Conservation (phyloP, 2,888 invertebrate genomes). For the Aphodius sticticus region DNA sequence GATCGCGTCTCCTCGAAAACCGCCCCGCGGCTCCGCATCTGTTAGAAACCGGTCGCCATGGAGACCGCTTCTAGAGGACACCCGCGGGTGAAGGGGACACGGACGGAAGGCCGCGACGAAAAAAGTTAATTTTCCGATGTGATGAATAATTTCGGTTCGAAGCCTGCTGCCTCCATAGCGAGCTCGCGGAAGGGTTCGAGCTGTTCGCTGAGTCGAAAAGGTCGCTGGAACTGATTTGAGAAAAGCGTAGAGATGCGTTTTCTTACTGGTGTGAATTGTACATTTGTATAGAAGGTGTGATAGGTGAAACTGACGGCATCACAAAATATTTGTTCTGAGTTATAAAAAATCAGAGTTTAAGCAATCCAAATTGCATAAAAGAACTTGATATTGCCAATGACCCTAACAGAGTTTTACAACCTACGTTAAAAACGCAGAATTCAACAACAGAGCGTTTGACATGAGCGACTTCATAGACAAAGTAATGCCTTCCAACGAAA, state of each 20-base stretch:
- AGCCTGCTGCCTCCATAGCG: neutral
- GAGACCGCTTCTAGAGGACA: neutral
- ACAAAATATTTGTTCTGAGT: neutral
- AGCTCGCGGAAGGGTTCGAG: constrained; percentile 15
- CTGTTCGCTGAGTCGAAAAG: constrained; percentile 8
- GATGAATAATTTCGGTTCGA: constrained; percentile 53
- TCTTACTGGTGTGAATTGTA: too few relatives aligned
- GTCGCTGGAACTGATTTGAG: neutral
- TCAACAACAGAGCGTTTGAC: too few relatives aligned
- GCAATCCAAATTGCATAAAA: too few relatives aligned
- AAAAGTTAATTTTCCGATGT: constrained; percentile 57
- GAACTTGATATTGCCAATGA: too few relatives aligned
- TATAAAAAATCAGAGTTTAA: too few relatives aligned
- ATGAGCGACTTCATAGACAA: too few relatives aligned
- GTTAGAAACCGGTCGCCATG: constrained; percentile 13
- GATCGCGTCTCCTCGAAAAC: constrained; percentile 16
- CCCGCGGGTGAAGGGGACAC: neutral
- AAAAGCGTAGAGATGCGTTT: neutral
- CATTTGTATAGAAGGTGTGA: neutral
- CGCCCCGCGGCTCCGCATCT: constrained; percentile 6
- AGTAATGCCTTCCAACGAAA: too few relatives aligned
- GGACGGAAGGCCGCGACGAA: constrained; percentile 47
- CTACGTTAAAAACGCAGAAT: too few relatives aligned
- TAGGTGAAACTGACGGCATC: neutral
- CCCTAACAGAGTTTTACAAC: too few relatives aligned